phyloP scores from a whole-genome alignment of 2,888 invertebrate species.

The Stratiomys singularior region DNA sequence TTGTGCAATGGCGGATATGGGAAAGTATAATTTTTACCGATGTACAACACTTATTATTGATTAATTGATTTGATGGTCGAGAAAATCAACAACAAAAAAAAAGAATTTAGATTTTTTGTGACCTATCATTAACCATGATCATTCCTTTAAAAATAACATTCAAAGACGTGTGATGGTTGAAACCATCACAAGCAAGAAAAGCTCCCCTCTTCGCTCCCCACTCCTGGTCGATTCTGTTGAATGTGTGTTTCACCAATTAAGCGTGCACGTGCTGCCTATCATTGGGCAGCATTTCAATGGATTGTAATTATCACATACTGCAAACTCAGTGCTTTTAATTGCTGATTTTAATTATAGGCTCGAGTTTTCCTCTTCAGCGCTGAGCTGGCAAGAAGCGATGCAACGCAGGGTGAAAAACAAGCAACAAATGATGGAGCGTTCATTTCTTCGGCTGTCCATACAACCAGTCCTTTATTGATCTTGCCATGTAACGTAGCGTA shows the following conservation, averaged over 20 bases:
- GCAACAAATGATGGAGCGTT: neutral
- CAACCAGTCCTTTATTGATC: neutral
- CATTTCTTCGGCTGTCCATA: conserved; percentile 1
- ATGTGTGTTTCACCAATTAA: conserved; percentile 23
- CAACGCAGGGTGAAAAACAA: neutral
- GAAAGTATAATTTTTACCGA: no score
- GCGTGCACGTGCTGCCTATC: conserved; percentile 31
- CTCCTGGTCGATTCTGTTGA: no score
- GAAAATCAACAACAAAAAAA: no score
- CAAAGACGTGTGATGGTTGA: no score
- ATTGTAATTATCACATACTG: conserved; percentile 29
- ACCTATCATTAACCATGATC: no score
- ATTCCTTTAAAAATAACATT: no score
- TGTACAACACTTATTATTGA: no score
- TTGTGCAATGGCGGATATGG: no score
- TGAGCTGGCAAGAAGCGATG: neutral
- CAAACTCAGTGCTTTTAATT: conserved; percentile 46
- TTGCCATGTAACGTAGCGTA: neutral
- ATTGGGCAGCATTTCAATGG: conserved; percentile 16
- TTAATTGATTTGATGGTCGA: no score
- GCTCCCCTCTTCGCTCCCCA: no score
- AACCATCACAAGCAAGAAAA: no score
- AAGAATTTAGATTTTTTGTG: no score
- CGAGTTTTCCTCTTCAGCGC: conserved; percentile 14
- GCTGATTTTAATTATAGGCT: conserved; percentile 43